Evolutionary conservation across 2,113 vertebrate genomes (phyloP).

Genomic region (Hippolais icterina): DNA sequence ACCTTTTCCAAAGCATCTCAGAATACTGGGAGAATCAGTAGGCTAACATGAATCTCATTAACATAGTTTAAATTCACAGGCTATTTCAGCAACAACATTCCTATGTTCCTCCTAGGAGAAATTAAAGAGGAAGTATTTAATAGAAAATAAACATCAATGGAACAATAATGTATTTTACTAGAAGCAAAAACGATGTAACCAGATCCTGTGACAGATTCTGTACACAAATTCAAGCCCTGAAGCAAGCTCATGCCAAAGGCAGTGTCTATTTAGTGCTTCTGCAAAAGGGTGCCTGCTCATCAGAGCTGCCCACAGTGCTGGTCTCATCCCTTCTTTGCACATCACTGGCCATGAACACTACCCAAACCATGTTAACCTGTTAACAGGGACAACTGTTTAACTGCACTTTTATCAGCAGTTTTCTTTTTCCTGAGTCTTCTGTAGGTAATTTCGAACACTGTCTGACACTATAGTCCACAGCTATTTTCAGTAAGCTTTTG

Average conservation of each 20-base stretch:
- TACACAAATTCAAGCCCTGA: neutral
- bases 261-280: neutral
- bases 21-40: neutral
- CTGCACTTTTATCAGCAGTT: neutral
- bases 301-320: neutral
- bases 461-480: neutral
- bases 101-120: neutral
- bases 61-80: neutral
- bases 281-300: accelerated
- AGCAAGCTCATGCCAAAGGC: neutral
- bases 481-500: neutral
- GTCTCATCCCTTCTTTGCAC: neutral
- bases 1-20: neutral
- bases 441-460: too few relatives aligned
- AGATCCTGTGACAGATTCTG: neutral
- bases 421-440: neutral
- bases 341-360: neutral
- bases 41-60: neutral
- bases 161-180: neutral
- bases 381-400: neutral
- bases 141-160: neutral
- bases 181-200: neutral
- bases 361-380: accelerated
- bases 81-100: neutral
- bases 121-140: neutral